These are phyloP conservation scores for Glossophaga mutica DNA, from an alignment of 2,797 vertebrate genomes.

Conservation along the genomic window DNA sequence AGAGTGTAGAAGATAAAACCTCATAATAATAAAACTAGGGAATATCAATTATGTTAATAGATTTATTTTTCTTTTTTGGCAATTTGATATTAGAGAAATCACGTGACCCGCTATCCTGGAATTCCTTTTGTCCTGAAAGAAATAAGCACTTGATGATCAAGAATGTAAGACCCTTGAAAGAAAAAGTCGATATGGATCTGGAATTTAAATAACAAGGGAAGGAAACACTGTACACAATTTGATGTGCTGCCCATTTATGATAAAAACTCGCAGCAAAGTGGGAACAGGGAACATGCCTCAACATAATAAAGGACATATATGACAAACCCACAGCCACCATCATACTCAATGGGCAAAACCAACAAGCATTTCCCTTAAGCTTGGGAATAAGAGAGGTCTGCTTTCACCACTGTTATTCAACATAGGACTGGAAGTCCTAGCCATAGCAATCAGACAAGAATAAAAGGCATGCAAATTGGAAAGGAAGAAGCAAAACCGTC, in stretches of 20 bases:
- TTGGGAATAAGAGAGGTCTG: no score
- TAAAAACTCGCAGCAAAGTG: no score
- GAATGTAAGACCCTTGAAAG: background rate
- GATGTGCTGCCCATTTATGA: background rate
- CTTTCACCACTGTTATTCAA: no score
- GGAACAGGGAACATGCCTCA: no score
- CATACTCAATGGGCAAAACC: no score
- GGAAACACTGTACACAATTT: background rate
- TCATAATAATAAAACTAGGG: conserved; percentile 10
- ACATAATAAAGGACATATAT: no score
- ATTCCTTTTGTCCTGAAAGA: conserved; percentile 32
- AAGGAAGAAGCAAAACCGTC: background rate
- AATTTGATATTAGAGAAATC: conserved; percentile 25
- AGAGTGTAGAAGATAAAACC: conserved; percentile 27
- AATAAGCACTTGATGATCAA: conserved; percentile 18
- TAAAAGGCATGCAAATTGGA: background rate
- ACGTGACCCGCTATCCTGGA: background rate
- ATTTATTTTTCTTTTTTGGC: conserved; percentile 45
- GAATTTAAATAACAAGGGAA: conserved; percentile 19
- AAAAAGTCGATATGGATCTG: background rate
- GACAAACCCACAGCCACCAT: no score
- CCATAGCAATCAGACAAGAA: background rate
- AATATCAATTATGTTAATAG: background rate
- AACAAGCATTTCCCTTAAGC: no score
- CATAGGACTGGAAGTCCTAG: no score